These are phyloP conservation scores for Sceloporus tristichus DNA, from an alignment of 2,113 vertebrate species.

Conservation along the genomic window DNA sequence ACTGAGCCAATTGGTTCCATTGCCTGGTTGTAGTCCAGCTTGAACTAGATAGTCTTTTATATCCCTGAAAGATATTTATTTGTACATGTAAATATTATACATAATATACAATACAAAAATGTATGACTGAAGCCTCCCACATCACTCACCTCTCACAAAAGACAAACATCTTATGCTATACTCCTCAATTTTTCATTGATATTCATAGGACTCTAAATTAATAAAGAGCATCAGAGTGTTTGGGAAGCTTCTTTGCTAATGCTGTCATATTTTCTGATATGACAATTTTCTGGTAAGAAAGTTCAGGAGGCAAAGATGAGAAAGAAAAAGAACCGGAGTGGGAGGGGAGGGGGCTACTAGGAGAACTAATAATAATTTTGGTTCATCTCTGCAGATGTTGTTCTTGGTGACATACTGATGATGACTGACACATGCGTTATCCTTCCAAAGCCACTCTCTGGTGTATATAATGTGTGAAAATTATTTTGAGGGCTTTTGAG, in stretches of 20 bases:
- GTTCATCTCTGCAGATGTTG: not conserved
- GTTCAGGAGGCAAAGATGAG: not conserved
- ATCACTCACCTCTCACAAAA: slow-evolving; percentile 6
- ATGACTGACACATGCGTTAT: not conserved
- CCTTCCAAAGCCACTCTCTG: slow-evolving; percentile 31
- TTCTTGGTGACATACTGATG: rapidly evolving
- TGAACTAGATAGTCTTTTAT: not conserved
- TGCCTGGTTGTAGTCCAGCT: not conserved
- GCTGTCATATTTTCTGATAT: slow-evolving; percentile 13
- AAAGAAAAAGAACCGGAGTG: not conserved
- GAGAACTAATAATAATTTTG: slow-evolving; percentile 18
- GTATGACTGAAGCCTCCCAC: not conserved
- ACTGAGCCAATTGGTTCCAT: not conserved
- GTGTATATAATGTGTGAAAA: not conserved
- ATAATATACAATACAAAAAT: not conserved
- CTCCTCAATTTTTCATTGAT: not conserved
- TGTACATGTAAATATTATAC: not conserved
- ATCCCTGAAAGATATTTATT: slow-evolving; percentile 3
- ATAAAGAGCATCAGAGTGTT: slow-evolving; percentile 32
- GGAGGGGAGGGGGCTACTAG: not conserved
- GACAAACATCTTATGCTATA: not conserved
- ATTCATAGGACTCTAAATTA: slow-evolving; percentile 19
- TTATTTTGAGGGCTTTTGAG: slow-evolving; percentile 32
- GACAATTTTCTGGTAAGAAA: slow-evolving; percentile 28
- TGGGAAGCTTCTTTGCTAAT: not conserved